Evolutionary conservation across 2,888 invertebrate genomes (phyloP).

Genomic region (Eristalis pertinax): DNA sequence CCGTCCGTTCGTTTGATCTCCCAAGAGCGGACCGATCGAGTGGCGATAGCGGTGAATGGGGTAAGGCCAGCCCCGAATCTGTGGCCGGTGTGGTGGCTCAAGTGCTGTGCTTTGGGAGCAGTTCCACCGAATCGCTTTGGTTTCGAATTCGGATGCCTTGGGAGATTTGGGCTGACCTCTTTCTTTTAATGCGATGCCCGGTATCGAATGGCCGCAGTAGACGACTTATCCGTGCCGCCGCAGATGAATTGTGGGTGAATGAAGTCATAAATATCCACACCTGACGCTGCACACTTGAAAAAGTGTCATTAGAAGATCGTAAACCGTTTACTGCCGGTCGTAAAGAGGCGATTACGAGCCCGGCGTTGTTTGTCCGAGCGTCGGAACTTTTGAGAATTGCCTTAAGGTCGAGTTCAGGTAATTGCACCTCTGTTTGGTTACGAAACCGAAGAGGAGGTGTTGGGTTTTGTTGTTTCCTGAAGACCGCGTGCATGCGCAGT

Average conservation of each 20-base stretch:
- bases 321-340: not conserved
- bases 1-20: not conserved
- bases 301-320: not conserved
- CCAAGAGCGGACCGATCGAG: constrained; percentile 17
- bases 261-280: constrained; percentile 30
- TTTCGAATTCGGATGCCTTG: constrained; percentile 17
- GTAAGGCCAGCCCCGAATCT: constrained; percentile 37
- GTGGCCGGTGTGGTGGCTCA: constrained; percentile 7
- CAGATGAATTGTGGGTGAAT: constrained; percentile 14
- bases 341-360: constrained; percentile 10
- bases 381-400: not conserved
- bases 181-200: constrained; percentile 11
- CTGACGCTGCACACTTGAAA: not conserved
- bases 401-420: not conserved
- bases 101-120: constrained; percentile 28
- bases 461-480: not conserved
- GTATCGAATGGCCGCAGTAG: constrained; percentile 18
- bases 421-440: not conserved
- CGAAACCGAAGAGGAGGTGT: not conserved
- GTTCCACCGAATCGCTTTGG: constrained; percentile 33
- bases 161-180: constrained; percentile 43
- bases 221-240: not conserved
- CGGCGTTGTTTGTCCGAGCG: not conserved
- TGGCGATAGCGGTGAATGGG: constrained; percentile 20
- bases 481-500: not conserved